Percentiles rank a stretch among this genome's conserved stretches.
Conservation (phyloP, 2,888 invertebrate species). For the Archips crataeganus region DNA sequence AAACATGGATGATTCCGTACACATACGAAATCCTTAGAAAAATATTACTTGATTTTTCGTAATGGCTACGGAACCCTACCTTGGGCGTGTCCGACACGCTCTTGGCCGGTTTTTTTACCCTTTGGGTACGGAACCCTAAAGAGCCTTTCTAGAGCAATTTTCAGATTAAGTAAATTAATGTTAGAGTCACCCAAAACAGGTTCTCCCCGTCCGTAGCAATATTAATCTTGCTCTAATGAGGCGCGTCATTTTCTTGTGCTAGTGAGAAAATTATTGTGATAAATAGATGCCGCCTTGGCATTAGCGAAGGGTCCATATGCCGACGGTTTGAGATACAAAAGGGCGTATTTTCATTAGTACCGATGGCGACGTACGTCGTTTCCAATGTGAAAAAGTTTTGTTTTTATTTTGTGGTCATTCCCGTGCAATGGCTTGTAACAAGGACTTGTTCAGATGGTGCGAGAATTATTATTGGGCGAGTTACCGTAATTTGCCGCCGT, state of each 20-base stretch:
- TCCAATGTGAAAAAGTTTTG: background rate
- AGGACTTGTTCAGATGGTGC: background rate
- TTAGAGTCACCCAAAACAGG: background rate
- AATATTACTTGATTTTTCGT: too few species aligned
- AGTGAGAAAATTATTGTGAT: conserved; percentile 44
- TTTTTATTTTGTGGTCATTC: background rate
- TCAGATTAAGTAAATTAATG: background rate
- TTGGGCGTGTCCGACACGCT: too few species aligned
- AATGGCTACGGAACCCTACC: too few species aligned
- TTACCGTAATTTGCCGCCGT: too few species aligned
- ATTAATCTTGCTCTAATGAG: conserved; percentile 61
- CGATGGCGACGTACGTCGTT: background rate
- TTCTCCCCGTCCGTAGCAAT: conserved; percentile 48
- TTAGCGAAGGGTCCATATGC: conserved; percentile 31
- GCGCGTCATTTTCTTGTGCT: conserved; percentile 50
- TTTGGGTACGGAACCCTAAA: too few species aligned
- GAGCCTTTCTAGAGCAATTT: background rate
- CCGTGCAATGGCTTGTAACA: background rate
- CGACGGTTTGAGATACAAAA: background rate
- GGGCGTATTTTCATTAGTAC: conserved; percentile 14
- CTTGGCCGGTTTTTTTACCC: too few species aligned
- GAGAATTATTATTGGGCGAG: too few species aligned
- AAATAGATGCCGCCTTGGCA: conserved; percentile 35
- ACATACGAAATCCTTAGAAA: too few species aligned
- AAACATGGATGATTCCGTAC: too few species aligned